phyloP scores from a whole-genome alignment of 2,888 invertebrate species.

The Hemithea aestivaria region DNA sequence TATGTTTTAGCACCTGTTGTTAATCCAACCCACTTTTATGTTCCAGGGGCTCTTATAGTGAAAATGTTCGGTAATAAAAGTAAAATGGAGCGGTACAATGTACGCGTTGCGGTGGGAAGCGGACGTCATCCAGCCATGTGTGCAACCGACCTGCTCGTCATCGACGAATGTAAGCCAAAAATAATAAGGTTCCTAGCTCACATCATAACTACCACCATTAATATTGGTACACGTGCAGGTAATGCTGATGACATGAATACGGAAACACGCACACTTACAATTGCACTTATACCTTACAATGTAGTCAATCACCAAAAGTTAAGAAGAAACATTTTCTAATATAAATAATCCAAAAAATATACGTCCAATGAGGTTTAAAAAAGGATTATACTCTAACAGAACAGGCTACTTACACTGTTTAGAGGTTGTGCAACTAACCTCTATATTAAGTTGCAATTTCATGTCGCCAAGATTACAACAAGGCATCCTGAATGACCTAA shows the following conservation, averaged over 20 bases:
- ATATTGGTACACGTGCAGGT: conserved; percentile 6
- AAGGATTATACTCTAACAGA: too few relatives aligned
- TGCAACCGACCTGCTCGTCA: conserved; percentile 26
- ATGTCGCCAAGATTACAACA: too few relatives aligned
- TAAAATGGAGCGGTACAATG: conserved; percentile 17
- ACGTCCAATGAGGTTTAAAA: too few relatives aligned
- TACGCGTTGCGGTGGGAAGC: conserved; percentile 21
- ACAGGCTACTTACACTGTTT: too few relatives aligned
- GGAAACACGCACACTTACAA: too few relatives aligned
- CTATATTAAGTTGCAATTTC: too few relatives aligned
- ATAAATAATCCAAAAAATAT: too few relatives aligned
- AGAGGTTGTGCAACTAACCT: too few relatives aligned
- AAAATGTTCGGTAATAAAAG: conserved; percentile 6
- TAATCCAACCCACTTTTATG: neutral
- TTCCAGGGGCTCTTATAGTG: neutral
- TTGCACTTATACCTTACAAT: too few relatives aligned
- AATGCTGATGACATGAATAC: neutral
- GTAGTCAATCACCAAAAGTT: too few relatives aligned
- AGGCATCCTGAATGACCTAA: too few relatives aligned
- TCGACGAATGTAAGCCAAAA: conserved; percentile 44
- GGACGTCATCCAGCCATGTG: conserved; percentile 51
- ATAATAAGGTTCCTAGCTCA: conserved; percentile 35
- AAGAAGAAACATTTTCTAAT: too few relatives aligned
- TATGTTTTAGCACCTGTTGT: neutral
- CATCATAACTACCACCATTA: conserved; percentile 18